A percentile compares a stretch with the other conserved stretches of the same genome.
Conservation (phyloP, 2,888 invertebrate genomes). For the Diaperis boleti region DNA sequence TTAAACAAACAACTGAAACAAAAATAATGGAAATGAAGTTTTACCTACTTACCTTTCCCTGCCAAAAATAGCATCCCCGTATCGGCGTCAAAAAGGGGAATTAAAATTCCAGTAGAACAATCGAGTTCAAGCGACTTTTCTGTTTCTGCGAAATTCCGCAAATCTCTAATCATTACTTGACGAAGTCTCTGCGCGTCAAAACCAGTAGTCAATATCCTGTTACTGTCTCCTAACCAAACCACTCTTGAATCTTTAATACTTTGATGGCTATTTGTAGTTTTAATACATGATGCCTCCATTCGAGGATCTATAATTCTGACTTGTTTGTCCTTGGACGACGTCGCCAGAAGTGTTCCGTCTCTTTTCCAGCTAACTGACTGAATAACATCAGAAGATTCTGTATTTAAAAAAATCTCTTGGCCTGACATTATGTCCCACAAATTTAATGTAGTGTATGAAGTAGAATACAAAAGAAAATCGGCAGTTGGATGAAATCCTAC, state of each 20-base stretch:
- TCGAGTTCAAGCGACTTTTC: constrained; percentile 86
- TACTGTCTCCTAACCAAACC: constrained; percentile 90
- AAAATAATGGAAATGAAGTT: constrained; percentile 13
- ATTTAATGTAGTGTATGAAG: constrained; percentile 83
- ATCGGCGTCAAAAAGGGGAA: constrained; percentile 93
- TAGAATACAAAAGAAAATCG: constrained; percentile 88
- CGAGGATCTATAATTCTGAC: constrained; percentile 89
- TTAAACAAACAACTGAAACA: too few species aligned
- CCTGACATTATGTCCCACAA: constrained; percentile 89
- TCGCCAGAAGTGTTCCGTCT: constrained; percentile 84
- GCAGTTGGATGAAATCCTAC: constrained; percentile 93
- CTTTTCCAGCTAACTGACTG: constrained; percentile 92
- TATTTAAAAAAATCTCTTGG: constrained; percentile 81
- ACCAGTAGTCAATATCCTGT: constrained; percentile 88
- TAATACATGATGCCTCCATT: constrained; percentile 71
- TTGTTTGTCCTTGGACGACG: constrained; percentile 93
- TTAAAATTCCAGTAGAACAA: constrained; percentile 89
- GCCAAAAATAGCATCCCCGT: constrained; percentile 96
- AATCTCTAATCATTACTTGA: constrained; percentile 90
- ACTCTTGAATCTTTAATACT: constrained; percentile 93
- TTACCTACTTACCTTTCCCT: constrained; percentile 86
- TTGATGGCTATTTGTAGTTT: constrained; percentile 83
- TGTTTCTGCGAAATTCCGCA: constrained; percentile 81
- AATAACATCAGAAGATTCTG: constrained; percentile 83
- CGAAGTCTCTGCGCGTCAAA: constrained; percentile 89